Evolutionary conservation across 2,888 invertebrate species (phyloP), one percentile per base, ranked within the genome.

Genomic region (Nomada flava): DNA sequence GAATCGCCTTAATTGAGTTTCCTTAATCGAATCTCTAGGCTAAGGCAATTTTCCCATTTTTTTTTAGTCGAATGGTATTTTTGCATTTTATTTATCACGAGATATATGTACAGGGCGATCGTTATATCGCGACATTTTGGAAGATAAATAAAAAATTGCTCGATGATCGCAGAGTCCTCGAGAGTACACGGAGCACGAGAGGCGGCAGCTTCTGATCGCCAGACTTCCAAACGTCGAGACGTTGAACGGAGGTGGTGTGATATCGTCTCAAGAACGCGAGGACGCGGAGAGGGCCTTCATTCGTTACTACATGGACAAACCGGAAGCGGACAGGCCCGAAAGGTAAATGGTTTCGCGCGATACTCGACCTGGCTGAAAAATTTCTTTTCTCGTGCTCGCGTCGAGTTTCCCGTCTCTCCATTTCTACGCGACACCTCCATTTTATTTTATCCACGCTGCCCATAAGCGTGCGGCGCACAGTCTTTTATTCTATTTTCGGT

Each of bases 261-360:
- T 99, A 87, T 96, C 96, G 52, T 95, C 95, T 0, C 97, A 97
- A 88, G 99, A 99, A 93, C 95, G 98, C 77, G 98, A 98, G 93
- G 97, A 98, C 91, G 97, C 98, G 18, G 99, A 99, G 93, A 95
- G 98, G 80, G 98, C 98, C 85, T 99, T 98, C 94, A 98, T 99
- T 89, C 95, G 99, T 79, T 96, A 98, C 92, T 98, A 97, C 93
- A 97, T 98, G 97, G 97, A 98, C 92, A 96, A 97, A 90, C 97
- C 97, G 0, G 97, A 97, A 94, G 96, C 96, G 76, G 97, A 97
- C 90, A 95, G 97, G 53, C 98, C 98, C 13, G 96, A 96, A 87
- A 96, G 97, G 97, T 97, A 89, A 92, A 60, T 20, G 7, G n/a
- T 44, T 52, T 59, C 23, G 1, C 44, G 29, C 42, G n/a, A 52